These are phyloP conservation scores for Laterallus jamaicensis DNA, from an alignment of 2,113 vertebrate species.

Conservation along the genomic window DNA sequence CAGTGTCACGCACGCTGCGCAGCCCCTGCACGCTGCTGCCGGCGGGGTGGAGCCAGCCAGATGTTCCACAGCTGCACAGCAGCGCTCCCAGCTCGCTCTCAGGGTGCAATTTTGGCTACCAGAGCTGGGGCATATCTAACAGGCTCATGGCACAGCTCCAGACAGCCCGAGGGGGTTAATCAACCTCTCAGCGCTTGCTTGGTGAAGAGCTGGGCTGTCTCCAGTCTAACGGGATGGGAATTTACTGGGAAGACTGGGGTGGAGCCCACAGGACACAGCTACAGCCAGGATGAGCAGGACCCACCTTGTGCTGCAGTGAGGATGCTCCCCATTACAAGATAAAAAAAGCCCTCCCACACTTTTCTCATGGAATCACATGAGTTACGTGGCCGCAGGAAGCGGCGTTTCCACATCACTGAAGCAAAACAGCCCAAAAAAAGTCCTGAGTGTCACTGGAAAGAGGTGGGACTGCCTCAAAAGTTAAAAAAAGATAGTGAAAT, in stretches of 20 bases:
- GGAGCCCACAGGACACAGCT: rapidly evolving
- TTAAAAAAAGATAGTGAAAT: conserved; percentile 31
- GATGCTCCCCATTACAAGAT: not conserved
- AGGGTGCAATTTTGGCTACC: not conserved
- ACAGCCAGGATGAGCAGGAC: not conserved
- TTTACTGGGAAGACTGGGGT: not conserved
- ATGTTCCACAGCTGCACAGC: conserved; percentile 43
- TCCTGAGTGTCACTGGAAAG: conserved; percentile 48
- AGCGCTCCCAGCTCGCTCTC: not conserved
- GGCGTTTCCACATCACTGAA: conserved; percentile 20
- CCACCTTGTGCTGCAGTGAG: not conserved
- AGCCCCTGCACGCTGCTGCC: not conserved
- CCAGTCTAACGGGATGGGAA: rapidly evolving
- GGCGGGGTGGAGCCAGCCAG: not conserved
- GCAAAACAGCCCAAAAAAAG: conserved; percentile 27
- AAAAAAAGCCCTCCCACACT: conserved; percentile 41
- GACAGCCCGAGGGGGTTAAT: not conserved
- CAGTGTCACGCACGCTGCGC: not conserved
- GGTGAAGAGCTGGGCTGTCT: not conserved
- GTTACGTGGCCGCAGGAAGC: conserved; percentile 25
- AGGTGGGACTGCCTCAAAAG: conserved; percentile 15
- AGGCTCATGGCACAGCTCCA: not conserved
- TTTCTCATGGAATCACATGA: conserved; percentile 55
- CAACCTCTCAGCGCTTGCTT: not conserved
- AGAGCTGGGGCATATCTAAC: not conserved